Conservation (phyloP, 2,113 vertebrate species). For the Bubo bubo region DNA sequence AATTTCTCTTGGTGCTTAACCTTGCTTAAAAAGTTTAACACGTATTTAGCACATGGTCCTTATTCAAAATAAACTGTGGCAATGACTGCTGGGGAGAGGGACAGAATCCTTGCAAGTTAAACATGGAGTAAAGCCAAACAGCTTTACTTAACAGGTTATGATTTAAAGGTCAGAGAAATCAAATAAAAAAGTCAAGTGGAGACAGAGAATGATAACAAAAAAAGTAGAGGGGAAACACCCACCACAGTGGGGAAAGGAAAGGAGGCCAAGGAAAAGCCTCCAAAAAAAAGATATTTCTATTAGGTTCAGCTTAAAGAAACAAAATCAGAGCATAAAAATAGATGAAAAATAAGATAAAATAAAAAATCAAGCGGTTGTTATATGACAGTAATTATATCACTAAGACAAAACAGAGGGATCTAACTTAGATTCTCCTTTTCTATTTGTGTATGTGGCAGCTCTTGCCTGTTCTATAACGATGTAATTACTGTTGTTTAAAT, state of each 20-base stretch:
- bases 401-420: not conserved
- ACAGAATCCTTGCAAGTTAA: not conserved
- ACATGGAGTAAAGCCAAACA: not conserved
- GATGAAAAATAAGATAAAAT: not conserved
- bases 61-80: not conserved
- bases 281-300: not conserved
- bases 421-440: not conserved
- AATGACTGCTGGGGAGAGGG: not conserved
- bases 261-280: not conserved
- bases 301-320: not conserved
- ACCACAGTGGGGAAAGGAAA: not conserved
- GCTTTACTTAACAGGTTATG: not conserved
- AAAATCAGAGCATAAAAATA: not conserved
- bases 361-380: not conserved
- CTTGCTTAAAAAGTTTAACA: not conserved
- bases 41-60: not conserved
- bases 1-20: not conserved
- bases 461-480: fast-evolving
- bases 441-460: not conserved
- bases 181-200: conserved; percentile 17
- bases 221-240: not conserved
- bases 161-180: conserved; percentile 24
- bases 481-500: not conserved
- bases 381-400: not conserved
- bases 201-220: not conserved